phyloP scores from a whole-genome alignment of 2,113 vertebrate species.

The Stictonetta naevosa region DNA sequence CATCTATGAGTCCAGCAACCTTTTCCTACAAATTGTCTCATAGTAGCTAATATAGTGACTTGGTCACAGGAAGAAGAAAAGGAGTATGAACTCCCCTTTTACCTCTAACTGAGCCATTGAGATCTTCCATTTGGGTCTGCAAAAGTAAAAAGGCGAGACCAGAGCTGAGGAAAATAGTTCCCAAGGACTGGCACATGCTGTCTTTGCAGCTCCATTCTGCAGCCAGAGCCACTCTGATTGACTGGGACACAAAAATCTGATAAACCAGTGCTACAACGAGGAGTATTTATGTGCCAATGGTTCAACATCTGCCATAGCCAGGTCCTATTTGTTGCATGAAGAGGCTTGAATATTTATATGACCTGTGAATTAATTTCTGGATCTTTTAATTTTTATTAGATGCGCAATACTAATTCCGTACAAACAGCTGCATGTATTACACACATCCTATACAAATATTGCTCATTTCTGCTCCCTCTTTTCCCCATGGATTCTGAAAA shows the following conservation, averaged over 20 bases:
- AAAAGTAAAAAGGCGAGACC: background rate
- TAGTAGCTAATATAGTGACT: background rate
- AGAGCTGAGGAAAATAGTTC: background rate
- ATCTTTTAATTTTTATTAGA: background rate
- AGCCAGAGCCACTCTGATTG: background rate
- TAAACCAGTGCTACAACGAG: background rate
- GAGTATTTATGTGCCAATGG: background rate
- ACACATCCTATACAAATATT: background rate
- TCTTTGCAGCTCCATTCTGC: background rate
- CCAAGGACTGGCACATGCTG: fast-evolving
- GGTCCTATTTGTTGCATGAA: background rate
- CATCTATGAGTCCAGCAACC: background rate
- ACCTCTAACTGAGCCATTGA: background rate
- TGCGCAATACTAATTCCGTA: background rate
- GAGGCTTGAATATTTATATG: background rate
- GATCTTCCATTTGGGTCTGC: background rate
- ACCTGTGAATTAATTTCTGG: background rate
- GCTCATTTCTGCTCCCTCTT: background rate
- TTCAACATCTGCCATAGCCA: background rate
- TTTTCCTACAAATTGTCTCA: background rate
- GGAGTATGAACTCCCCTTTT: background rate
- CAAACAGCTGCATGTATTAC: background rate
- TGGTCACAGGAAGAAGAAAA: background rate
- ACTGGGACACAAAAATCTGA: background rate
- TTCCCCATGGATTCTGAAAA: background rate